Evolutionary conservation across 2,113 vertebrate genomes (phyloP).

Genomic region (Orientallactaga bullata): DNA sequence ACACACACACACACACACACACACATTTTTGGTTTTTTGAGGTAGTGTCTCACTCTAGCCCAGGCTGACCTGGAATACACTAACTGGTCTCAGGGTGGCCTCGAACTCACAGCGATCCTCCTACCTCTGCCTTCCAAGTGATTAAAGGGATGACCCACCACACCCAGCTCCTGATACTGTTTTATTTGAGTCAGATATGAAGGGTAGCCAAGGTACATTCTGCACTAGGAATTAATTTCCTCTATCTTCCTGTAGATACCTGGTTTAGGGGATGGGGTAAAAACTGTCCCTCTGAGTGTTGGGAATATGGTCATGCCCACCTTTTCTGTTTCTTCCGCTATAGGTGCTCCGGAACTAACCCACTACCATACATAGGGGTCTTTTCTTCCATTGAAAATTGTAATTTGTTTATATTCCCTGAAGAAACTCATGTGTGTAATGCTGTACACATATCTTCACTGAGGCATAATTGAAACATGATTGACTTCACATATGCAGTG

Average conservation of each 20-base stretch:
- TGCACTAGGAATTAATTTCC: background rate
- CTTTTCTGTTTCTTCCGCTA: background rate
- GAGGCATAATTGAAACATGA: conserved; percentile 63
- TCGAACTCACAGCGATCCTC: too few species aligned
- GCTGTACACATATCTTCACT: conserved; percentile 15
- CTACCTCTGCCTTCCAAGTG: too few species aligned
- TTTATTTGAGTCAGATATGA: conserved; percentile 15
- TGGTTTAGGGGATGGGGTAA: background rate
- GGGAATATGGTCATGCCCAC: background rate
- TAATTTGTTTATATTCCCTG: conserved; percentile 62
- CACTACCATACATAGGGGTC: background rate
- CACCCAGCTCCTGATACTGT: background rate
- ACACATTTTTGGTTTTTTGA: too few species aligned
- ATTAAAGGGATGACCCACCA: too few species aligned
- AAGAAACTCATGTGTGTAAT: conserved; percentile 26
- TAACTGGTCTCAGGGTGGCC: too few species aligned
- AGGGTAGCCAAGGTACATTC: background rate
- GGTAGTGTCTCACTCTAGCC: too few species aligned
- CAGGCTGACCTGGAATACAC: too few species aligned
- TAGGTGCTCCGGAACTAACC: background rate
- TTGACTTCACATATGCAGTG: background rate
- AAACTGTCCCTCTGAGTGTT: background rate
- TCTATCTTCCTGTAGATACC: background rate
- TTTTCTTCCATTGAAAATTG: conserved; percentile 54
- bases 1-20: too few species aligned